Evolutionary conservation across 2,888 invertebrate species (phyloP).

Genomic region (Apamea monoglypha): DNA sequence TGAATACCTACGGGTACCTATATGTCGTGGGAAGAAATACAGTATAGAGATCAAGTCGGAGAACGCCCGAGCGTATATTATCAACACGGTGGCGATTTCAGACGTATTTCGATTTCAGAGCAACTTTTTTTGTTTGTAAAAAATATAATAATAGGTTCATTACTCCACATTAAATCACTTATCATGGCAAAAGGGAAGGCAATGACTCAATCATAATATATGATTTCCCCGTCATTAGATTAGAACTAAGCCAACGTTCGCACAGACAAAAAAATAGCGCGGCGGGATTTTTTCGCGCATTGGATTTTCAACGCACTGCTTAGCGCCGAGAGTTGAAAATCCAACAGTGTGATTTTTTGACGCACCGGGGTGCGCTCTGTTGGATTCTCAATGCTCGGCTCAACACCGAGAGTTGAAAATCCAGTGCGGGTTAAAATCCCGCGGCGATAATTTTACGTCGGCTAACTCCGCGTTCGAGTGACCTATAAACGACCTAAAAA

Average conservation of each 20-base stretch:
- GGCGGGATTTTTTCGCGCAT: not conserved
- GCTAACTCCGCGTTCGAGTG: conserved; percentile 50
- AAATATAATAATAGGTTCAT: conserved; percentile 1
- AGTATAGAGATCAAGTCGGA: not conserved
- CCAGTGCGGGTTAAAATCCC: not conserved
- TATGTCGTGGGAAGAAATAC: not conserved
- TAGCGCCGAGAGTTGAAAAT: not conserved
- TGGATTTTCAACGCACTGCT: not conserved
- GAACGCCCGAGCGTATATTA: not conserved
- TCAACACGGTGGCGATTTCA: not conserved
- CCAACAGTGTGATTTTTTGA: not conserved
- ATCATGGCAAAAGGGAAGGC: conserved; percentile 14
- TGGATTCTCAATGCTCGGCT: not conserved
- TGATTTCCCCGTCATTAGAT: conserved; percentile 43
- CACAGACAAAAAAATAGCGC: not conserved
- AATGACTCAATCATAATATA: conserved; percentile 51
- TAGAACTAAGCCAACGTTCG: conserved; percentile 23
- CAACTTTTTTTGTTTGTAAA: not conserved
- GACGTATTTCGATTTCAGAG: not conserved
- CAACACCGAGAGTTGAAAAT: not conserved
- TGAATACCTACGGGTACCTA: too few relatives aligned
- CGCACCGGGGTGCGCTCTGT: not conserved
- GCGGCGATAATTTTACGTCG: not conserved
- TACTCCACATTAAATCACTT: conserved; percentile 23
- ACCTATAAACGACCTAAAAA: conserved; percentile 71